Conservation (phyloP, 1,140 invertebrate genomes). For the Brachionus plicatilis region DNA sequence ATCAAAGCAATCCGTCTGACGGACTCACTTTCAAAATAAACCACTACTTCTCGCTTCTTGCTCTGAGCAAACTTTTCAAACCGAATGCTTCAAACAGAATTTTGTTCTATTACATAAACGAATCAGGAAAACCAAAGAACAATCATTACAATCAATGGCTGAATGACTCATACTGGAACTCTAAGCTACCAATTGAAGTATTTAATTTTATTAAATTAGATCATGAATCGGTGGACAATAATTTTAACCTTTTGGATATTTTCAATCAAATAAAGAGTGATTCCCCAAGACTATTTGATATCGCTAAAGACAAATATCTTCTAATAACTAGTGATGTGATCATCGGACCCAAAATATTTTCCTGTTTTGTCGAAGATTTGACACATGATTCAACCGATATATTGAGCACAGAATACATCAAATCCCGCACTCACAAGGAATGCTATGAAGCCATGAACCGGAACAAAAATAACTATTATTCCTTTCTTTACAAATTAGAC, state of each 20-base stretch:
- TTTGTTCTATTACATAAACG: constrained; percentile 27
- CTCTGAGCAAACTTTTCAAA: constrained; percentile 2
- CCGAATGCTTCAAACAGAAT: neutral
- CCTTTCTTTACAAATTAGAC: constrained; percentile 13
- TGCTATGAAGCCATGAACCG: constrained; percentile 1
- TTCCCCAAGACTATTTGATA: neutral
- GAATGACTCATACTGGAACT: neutral
- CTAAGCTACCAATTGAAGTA: constrained; percentile 17
- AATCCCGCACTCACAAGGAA: neutral
- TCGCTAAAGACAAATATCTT: neutral
- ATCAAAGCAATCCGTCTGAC: neutral
- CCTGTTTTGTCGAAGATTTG: neutral
- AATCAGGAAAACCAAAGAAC: neutral
- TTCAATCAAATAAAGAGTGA: neutral
- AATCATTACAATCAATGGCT: constrained; percentile 39
- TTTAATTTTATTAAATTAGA: constrained; percentile 8
- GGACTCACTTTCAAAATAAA: neutral
- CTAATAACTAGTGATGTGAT: constrained; percentile 18
- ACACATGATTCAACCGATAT: neutral
- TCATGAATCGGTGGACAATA: neutral
- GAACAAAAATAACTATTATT: neutral
- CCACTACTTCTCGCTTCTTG: constrained; percentile 27
- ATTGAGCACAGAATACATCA: neutral
- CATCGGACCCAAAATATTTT: constrained; percentile 24
- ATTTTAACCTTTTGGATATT: neutral